Percentiles rank a stretch among this genome's conserved stretches.
phyloP scores from a whole-genome alignment of 2,113 vertebrate genomes.

The Piprites chloris region DNA sequence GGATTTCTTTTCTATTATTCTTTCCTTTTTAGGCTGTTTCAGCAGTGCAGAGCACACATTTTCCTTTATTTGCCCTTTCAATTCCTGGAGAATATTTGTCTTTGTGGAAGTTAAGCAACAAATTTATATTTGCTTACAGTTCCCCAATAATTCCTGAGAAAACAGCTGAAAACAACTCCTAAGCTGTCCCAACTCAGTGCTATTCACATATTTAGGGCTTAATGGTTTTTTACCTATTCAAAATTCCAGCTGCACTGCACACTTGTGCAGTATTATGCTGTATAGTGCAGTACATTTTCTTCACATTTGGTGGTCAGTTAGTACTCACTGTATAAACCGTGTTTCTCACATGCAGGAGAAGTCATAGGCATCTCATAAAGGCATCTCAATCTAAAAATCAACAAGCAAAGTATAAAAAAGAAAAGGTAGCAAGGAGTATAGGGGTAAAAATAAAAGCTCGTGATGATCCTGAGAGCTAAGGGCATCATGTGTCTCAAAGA shows the following conservation, averaged over 20 bases:
- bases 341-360: not conserved
- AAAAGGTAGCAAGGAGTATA: not conserved
- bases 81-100: constrained; percentile 31
- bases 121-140: constrained; percentile 10
- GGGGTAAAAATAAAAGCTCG: not conserved
- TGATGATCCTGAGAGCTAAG: constrained; percentile 13
- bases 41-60: not conserved
- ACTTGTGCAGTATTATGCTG: not conserved
- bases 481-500: constrained; percentile 13
- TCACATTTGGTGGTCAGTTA: not conserved
- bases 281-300: not conserved
- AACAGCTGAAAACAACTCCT: not conserved
- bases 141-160: not conserved
- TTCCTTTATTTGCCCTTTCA: constrained; percentile 25
- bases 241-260: not conserved
- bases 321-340: not conserved
- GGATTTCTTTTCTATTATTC: constrained; percentile 33
- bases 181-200: not conserved
- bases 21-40: not conserved
- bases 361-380: not conserved
- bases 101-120: constrained; percentile 36
- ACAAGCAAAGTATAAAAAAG: not conserved
- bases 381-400: not conserved
- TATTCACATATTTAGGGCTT: not conserved
- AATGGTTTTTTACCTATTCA: not conserved